These are phyloP conservation scores for Spicauda simplicius DNA, from an alignment of 2,888 invertebrate genomes.

Conservation along the genomic window DNA sequence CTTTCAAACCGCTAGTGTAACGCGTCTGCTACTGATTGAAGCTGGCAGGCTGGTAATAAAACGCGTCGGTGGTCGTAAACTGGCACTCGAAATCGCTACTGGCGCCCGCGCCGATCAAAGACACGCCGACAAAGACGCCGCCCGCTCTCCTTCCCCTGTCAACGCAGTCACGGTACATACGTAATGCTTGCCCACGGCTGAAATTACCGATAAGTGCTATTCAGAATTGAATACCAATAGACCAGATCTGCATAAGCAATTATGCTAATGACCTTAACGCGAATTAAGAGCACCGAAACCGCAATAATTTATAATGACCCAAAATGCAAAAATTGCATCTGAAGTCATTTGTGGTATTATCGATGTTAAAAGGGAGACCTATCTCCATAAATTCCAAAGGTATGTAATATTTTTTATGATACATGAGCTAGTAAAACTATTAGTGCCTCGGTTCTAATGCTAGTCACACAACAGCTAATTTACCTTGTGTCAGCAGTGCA, in stretches of 20 bases:
- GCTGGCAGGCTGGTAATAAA: slow-evolving; percentile 73
- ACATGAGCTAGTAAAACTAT: too few relatives aligned
- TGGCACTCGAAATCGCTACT: slow-evolving; percentile 73
- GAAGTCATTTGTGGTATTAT: background rate
- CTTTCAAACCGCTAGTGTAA: slow-evolving; percentile 13
- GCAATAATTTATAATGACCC: slow-evolving; percentile 32
- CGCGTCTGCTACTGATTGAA: slow-evolving; percentile 61
- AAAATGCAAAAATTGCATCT: slow-evolving; percentile 9
- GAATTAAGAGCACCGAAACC: slow-evolving; percentile 26
- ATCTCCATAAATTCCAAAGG: too few relatives aligned
- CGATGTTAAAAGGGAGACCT: too few relatives aligned
- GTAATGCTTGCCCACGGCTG: slow-evolving; percentile 68
- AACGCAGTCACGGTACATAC: slow-evolving; percentile 76
- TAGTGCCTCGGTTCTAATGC: too few relatives aligned
- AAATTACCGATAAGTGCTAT: slow-evolving; percentile 75
- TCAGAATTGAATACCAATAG: slow-evolving; percentile 75
- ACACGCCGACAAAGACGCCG: slow-evolving; percentile 73
- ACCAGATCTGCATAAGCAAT: slow-evolving; percentile 65
- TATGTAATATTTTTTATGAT: too few relatives aligned
- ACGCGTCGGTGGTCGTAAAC: slow-evolving; percentile 77
- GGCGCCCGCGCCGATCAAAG: slow-evolving; percentile 80
- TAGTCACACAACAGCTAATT: too few relatives aligned
- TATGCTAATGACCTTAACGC: slow-evolving; percentile 47
- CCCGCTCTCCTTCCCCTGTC: slow-evolving; percentile 64
- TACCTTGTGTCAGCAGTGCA: too few relatives aligned